Conservation (phyloP, 1,140 invertebrate genomes). For the Drosophila leontia region DNA sequence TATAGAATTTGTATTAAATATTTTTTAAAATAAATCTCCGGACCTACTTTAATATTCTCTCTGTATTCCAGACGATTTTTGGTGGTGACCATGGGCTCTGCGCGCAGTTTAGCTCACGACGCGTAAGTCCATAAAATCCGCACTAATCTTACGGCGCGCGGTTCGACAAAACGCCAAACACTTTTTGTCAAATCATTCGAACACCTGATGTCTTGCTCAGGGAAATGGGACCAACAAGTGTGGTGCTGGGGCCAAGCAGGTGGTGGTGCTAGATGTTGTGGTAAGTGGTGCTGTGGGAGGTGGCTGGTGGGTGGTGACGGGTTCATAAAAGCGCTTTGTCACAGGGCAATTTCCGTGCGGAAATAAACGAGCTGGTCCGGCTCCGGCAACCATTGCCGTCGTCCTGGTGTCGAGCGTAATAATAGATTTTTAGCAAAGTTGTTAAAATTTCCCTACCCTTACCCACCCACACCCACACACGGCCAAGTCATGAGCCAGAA, state of each 20-base stretch:
- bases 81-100: constrained; percentile 47
- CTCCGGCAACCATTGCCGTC: neutral
- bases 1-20: too few relatives aligned
- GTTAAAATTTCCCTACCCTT: constrained; percentile 51
- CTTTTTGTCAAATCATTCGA: constrained; percentile 82
- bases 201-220: constrained; percentile 78
- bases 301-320: constrained; percentile 43
- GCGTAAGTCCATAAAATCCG: constrained; percentile 82
- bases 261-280: neutral
- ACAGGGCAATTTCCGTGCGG: constrained; percentile 71
- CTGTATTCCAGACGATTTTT: constrained; percentile 2
- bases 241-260: constrained; percentile 1
- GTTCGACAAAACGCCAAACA: constrained; percentile 79
- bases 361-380: constrained; percentile 64
- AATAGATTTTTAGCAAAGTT: constrained; percentile 78
- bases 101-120: constrained; percentile 70
- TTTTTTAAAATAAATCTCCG: neutral
- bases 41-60: neutral
- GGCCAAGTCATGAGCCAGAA: constrained; percentile 26
- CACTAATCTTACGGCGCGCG: constrained; percentile 74
- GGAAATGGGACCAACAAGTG: constrained; percentile 46
- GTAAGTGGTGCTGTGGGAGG: neutral
- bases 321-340: constrained; percentile 79
- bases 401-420: constrained; percentile 44
- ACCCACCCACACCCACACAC: neutral